Evolutionary conservation across 2,113 vertebrate species (phyloP), one percentile per base, ranked within the genome.

Genomic region (Talpa occidentalis): DNA sequence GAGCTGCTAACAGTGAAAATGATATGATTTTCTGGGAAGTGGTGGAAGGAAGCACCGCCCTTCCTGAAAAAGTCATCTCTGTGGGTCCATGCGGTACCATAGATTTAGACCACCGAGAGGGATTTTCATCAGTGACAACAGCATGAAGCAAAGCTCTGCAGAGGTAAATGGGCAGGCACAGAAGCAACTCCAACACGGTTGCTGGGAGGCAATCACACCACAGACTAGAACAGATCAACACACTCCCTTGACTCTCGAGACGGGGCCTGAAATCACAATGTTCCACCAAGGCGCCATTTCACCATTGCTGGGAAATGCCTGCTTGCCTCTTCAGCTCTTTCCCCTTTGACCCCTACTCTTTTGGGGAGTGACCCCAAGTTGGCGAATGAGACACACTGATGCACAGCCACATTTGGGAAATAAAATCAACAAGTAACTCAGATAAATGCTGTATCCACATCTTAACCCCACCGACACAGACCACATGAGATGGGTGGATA

Each of bases 81-180:
- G 3, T 64, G 42, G n/a, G 89, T 56, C 89, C 49, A 7, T 59
- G 24, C 72, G 90, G 81, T 49, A 17, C 80, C 52, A 74, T 35
- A 62, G 78, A 32, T 69, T 5, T 7, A 80, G 95, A 82, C 83
- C 62, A 12, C 92, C 0, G 2, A 72, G 84, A 16, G 52, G 11
- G 77, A 88, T 78, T 92, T 96, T 94, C 81, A 91, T 96, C 94
- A 96, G 85, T 37, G 35, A 67, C 44, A 90, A 6, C 90, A 86
- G 94, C 73, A 0, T 85, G 90, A 93, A 54, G n/a, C 70, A n/a
- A 60, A 21, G 28, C 1, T 82, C 60, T 59, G 19, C n/a, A 72
- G 94, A 80, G 90, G 91, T 70, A 92, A 96, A 95, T 6, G 66
- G 59, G 59, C 35, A 83, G 35, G 60, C 8, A 12, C 2, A 40